Percentiles rank a stretch among this genome's conserved stretches.
phyloP scores from a whole-genome alignment of 1,140 invertebrate species.

The Drosophila willistoni region DNA sequence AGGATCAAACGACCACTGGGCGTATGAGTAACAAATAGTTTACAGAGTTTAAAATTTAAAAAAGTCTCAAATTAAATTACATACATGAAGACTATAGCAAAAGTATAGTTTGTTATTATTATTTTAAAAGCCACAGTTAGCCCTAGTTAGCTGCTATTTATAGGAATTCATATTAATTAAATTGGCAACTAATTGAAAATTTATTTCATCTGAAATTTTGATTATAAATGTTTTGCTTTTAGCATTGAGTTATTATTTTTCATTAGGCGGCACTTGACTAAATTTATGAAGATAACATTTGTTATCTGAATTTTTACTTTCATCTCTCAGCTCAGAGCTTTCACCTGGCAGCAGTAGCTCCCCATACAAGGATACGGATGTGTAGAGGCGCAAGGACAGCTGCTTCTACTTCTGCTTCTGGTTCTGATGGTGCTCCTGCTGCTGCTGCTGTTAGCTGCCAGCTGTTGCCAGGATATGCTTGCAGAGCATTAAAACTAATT shows the following conservation, averaged over 20 bases:
- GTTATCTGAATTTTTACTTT: not conserved
- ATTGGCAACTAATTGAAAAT: no score
- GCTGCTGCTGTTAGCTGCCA: constrained; percentile 16
- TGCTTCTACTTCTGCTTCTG: constrained; percentile 1
- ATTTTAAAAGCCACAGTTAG: no score
- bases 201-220: no score
- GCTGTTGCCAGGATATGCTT: constrained; percentile 40
- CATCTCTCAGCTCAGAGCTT: not conserved
- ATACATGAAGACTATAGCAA: no score
- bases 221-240: not conserved
- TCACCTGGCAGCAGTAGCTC: constrained; percentile 21
- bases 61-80: no score
- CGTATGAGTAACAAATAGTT: not conserved
- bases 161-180: no score
- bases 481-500: constrained; percentile 60
- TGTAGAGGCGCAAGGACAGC: not conserved
- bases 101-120: no score
- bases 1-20: not conserved
- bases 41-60: not conserved
- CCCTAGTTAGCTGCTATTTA: no score
- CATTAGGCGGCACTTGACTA: not conserved
- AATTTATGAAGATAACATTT: not conserved
- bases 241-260: constrained; percentile 1
- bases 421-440: not conserved
- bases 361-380: constrained; percentile 1